A percentile compares a stretch with the other conserved stretches of the same genome.
Conservation (phyloP, 2,113 vertebrate genomes). For the Eulemur rufifrons region DNA sequence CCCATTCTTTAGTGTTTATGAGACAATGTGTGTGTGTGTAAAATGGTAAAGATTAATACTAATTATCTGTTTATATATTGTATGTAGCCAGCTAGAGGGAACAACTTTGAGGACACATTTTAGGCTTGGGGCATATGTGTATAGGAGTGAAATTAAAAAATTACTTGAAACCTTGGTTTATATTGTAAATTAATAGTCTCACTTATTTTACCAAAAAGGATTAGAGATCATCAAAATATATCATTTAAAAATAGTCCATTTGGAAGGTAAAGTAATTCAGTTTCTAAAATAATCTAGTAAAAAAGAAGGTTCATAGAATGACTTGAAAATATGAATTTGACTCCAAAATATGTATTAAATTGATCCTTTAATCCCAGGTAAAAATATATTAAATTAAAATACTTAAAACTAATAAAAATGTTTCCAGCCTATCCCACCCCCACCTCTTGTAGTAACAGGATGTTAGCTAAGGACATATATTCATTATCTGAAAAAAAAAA, state of each 20-base stretch:
- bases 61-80: neutral
- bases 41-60: neutral
- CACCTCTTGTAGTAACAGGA: neutral
- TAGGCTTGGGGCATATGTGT: neutral
- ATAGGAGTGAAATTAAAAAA: neutral
- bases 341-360: neutral
- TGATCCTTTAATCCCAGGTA: neutral
- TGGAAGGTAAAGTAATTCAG: neutral
- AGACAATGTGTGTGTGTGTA: neutral
- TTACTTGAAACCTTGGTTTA: constrained; percentile 1
- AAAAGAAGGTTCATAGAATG: neutral
- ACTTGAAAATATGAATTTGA: neutral
- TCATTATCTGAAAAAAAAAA: neutral
- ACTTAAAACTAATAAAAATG: neutral
- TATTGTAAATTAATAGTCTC: neutral
- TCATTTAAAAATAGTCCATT: neutral
- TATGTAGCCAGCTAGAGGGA: neutral
- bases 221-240: neutral
- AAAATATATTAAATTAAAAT: neutral
- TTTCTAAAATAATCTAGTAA: constrained; percentile 10
- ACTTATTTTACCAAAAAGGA: neutral
- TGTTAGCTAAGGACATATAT: neutral
- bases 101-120: neutral
- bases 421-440: neutral
- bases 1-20: neutral